Evolutionary conservation across 2,888 invertebrate genomes (phyloP), one percentile per base, ranked within the genome.

Genomic region (Thalpophila matura): DNA sequence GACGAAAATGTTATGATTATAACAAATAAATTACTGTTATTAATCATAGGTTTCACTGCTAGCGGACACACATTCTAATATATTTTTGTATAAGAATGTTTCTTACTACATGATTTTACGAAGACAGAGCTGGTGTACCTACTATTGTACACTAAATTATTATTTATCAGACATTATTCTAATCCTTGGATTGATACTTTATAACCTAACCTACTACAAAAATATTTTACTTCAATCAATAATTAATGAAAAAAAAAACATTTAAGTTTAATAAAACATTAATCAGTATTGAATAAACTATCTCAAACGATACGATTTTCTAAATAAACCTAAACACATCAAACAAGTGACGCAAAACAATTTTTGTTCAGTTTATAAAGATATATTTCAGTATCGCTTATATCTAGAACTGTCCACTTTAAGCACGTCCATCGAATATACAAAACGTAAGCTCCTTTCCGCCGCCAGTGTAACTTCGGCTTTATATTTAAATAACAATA

Each of bases 401-500:
- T 29, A 18, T 42, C 20, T 49, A n/a, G 1, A 9, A 26, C 16
- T 31, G 54, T 29, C 33, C 14, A 40, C 37, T 71, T 49, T n/a
- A 42, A 27, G 37, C 59, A 72, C 58, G 47, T 43, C 22, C 16
- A 31, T 54, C 29, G 27, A 22, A 56, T 74, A 55, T 45, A 60
- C 68, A 47, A 66, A 37, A 20, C 24, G 14, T 59, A 45, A 67
- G 60, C 74, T 24, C 7, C 31, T 67, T 29, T 40, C 46, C 47
- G 33, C 64, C 29, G 10, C 14, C 54, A 51, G 49, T 77, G 43
- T 38, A 55, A 59, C 77, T 55, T 12, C 20, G 35, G 51, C 38
- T 51, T 73, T 78, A 68, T 65, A 76, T 81, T 82, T 69, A 77
- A 79, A 80, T 83, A 79, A 75, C 66, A 77, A 77, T 73, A 77